These are phyloP conservation scores for Porites lutea DNA, from an alignment of 64 coral and sea anemone species.

Conservation along the genomic window DNA sequence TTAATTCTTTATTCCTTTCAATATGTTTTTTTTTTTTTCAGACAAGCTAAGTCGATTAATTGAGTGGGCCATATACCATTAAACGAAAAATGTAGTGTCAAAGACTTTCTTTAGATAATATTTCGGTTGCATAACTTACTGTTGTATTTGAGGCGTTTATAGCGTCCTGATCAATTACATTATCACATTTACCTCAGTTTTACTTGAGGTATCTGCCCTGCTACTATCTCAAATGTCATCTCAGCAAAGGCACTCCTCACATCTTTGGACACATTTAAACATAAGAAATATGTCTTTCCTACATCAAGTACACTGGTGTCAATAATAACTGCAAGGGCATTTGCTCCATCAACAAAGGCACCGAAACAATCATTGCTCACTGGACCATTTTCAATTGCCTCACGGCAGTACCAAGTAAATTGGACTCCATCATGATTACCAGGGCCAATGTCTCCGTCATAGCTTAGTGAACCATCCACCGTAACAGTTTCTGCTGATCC, in stretches of 20 bases:
- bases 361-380: background rate
- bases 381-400: background rate
- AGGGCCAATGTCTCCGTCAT: background rate
- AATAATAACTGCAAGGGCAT: background rate
- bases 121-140: no score
- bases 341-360: background rate
- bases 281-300: background rate
- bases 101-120: no score
- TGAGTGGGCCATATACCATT: no score
- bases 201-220: background rate
- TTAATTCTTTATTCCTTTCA: no score
- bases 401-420: background rate
- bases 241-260: constrained; percentile 4
- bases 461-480: background rate
- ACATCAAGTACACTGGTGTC: background rate
- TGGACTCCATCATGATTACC: background rate
- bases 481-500: background rate
- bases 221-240: background rate
- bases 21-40: no score
- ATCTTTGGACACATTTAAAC: background rate
- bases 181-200: background rate
- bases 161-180: no score
- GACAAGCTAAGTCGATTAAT: no score
- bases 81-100: no score
- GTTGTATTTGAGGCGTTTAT: no score